Base-by-base conservation (phyloP, 1,140 invertebrate species). In the Eubasilissa regina region DNA sequence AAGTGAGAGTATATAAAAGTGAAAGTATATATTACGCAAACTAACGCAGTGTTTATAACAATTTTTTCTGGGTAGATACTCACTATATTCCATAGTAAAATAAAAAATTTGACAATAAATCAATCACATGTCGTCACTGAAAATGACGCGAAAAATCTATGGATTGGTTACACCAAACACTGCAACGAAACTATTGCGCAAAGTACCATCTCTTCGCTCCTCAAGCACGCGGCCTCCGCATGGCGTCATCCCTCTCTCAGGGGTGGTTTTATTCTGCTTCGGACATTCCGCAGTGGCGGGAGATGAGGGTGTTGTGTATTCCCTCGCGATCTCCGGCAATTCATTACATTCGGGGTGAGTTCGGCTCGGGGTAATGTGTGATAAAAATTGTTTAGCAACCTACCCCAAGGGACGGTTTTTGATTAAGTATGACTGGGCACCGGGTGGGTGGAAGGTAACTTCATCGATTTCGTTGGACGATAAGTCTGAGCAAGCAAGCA, bases 271-370 rank as follows among this genome's bases (percentile, higher is more conserved):
- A 48, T 10, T 11, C 64, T 21, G 19, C 19, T 10, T 68, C 64
- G 64, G 64, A 68, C 64, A 68, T 68, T 68, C 64, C 35, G 13
- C 12, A 62, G 25, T 15, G 58, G 64, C n/a, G 64, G 21, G 58
- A 77, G 80, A 78, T 75, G 76, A 75, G 76, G 17, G 51, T 62
- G 77, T 76, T 78, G 70, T 74, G 60, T 79, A 79, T 79, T 81
- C 80, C 80, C 80, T 19, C 10, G 80, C 66, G 80, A 81, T 79
- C 78, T 77, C 73, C 56, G 77, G 66, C 56, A 79, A 79, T 81
- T 81, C 74, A 76, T 76, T 76, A 76, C 58, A 76, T 35, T 13
- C 19, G 35, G 35, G 43, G 58, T 13, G 25, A 35, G 25, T 35
- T 35, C 25, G 25, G 25, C 25, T 35, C 25, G 25, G 11, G 76